A percentile compares a stretch with the other conserved stretches of the same genome.
These are phyloP conservation scores for Choristoneura rosaceana DNA, from an alignment of 2,888 invertebrate genomes.

Conservation along the genomic window DNA sequence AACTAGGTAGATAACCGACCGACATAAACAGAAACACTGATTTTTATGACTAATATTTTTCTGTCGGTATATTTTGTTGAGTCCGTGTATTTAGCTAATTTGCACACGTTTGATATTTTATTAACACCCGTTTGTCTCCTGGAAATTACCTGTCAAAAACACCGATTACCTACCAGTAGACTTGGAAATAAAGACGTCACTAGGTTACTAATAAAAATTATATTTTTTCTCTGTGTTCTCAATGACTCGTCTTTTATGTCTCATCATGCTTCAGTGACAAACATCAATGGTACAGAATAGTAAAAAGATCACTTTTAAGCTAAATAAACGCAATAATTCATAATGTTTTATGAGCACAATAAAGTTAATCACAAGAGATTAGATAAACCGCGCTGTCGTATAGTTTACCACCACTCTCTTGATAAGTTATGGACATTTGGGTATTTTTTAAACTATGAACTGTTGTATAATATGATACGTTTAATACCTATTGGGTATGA, in stretches of 20 bases:
- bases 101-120: too few relatives aligned
- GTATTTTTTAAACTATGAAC: not conserved
- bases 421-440: not conserved
- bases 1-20: too few relatives aligned
- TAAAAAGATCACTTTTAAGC: not conserved
- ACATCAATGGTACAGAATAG: conserved; percentile 2
- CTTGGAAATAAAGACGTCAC: not conserved
- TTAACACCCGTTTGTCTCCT: too few relatives aligned
- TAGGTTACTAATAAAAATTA: not conserved
- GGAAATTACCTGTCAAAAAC: too few relatives aligned
- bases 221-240: not conserved
- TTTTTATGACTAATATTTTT: too few relatives aligned
- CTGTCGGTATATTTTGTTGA: too few relatives aligned
- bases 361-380: conserved; percentile 6
- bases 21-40: not conserved
- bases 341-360: conserved; percentile 2
- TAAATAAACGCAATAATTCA: conserved; percentile 3
- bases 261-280: not conserved
- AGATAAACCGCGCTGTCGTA: conserved; percentile 8
- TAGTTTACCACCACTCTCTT: not conserved
- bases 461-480: not conserved
- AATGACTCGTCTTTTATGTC: not conserved
- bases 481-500: not conserved
- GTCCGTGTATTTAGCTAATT: too few relatives aligned
- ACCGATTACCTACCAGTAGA: too few relatives aligned